Evolutionary conservation across 2,888 invertebrate genomes (phyloP).

Genomic region (Rutpela maculata): DNA sequence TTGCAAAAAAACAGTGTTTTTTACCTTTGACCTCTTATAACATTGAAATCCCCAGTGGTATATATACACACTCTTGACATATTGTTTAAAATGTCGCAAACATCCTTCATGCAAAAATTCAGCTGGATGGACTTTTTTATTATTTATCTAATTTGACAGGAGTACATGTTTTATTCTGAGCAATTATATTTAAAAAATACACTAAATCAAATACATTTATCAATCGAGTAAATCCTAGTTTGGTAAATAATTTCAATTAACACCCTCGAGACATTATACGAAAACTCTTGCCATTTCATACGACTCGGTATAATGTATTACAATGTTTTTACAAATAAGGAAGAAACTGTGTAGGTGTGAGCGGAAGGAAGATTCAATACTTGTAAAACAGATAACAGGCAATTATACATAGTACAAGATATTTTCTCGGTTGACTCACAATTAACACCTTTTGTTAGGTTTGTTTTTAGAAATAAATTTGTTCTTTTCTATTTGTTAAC

Average conservation of each 20-base stretch:
- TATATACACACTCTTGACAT: too few relatives aligned
- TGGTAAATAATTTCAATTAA: neutral
- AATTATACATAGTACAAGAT: constrained; percentile 17
- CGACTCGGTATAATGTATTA: neutral
- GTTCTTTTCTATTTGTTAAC: neutral
- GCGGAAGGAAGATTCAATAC: constrained; percentile 14
- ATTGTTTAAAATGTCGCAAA: too few relatives aligned
- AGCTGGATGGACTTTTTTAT: too few relatives aligned
- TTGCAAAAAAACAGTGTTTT: too few relatives aligned
- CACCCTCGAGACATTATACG: neutral
- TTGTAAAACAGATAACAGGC: constrained; percentile 20
- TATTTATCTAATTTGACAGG: too few relatives aligned
- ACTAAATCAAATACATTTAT: too few relatives aligned
- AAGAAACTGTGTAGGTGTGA: constrained; percentile 15
- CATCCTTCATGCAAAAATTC: too few relatives aligned
- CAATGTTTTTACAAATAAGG: constrained; percentile 4
- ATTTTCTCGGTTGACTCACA: constrained; percentile 13
- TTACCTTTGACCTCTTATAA: too few relatives aligned
- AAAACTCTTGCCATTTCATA: neutral
- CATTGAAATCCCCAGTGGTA: too few relatives aligned
- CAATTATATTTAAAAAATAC: too few relatives aligned
- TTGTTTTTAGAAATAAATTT: constrained; percentile 17
- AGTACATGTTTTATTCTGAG: too few relatives aligned
- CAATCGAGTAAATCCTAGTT: neutral
- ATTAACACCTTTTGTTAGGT: constrained; percentile 28